These are phyloP conservation scores for Sclerurus mexicanus DNA, from an alignment of 2,113 vertebrate species.

Conservation along the genomic window DNA sequence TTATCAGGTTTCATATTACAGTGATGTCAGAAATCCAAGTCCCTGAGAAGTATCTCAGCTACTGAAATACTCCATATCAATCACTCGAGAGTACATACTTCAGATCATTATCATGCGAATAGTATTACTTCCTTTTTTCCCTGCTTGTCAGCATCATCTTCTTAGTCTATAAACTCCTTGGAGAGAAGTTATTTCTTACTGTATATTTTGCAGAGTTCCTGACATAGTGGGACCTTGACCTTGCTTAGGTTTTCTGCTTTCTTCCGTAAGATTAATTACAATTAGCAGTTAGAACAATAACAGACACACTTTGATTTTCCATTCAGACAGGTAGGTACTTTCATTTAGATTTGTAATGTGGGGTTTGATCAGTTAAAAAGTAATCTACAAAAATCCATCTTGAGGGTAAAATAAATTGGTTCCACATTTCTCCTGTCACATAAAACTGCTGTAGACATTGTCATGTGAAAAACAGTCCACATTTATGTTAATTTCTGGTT, in stretches of 20 bases:
- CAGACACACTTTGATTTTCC: not conserved
- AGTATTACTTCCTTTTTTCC: not conserved
- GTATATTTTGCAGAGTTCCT: not conserved
- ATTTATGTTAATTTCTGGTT: not conserved
- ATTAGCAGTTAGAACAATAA: not conserved
- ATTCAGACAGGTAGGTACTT: not conserved
- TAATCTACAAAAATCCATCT: not conserved
- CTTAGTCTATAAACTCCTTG: not conserved
- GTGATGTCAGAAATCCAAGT: not conserved
- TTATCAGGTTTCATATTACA: not conserved
- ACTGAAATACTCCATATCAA: not conserved
- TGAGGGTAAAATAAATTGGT: constrained; percentile 12
- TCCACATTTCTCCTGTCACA: not conserved
- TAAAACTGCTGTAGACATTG: not conserved
- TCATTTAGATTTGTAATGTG: not conserved
- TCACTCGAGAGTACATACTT: not conserved
- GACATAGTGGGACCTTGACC: not conserved
- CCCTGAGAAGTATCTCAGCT: not conserved
- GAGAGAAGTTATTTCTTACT: not conserved
- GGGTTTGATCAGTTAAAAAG: not conserved
- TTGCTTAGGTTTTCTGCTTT: not conserved
- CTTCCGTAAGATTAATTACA: not conserved
- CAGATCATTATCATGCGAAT: constrained; percentile 1
- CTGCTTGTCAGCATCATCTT: not conserved
- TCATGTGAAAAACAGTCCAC: not conserved